Percentiles rank a stretch among this genome's conserved stretches.
phyloP scores from a whole-genome alignment of 2,888 invertebrate genomes.

The Cerastoderma edule region DNA sequence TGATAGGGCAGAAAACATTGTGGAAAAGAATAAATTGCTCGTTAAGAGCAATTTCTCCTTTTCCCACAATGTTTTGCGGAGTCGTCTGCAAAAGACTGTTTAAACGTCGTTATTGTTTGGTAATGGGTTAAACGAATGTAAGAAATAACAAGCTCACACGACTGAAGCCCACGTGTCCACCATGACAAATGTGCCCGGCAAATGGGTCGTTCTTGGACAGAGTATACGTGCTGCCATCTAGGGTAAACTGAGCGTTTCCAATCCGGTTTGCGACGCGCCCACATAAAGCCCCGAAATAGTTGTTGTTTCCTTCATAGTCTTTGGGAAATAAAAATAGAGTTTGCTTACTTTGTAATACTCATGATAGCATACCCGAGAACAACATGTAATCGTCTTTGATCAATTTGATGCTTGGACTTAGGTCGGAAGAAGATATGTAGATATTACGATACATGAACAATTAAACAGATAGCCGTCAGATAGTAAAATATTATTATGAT shows the following conservation, averaged over 20 bases:
- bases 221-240: conserved; percentile 37
- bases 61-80: not conserved
- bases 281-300: conserved; percentile 53
- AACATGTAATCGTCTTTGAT: not conserved
- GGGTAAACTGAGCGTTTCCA: conserved; percentile 36
- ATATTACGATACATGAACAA: not conserved
- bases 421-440: too few relatives aligned
- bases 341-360: not conserved
- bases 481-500: too few relatives aligned
- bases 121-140: not conserved
- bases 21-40: not conserved
- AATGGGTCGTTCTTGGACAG: conserved; percentile 48
- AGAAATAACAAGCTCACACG: conserved; percentile 28
- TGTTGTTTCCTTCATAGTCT: conserved; percentile 55
- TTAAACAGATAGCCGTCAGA: too few relatives aligned
- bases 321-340: too few relatives aligned
- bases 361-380: not conserved
- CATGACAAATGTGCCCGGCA: conserved; percentile 46
- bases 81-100: not conserved
- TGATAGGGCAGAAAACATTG: not conserved
- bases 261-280: conserved; percentile 54
- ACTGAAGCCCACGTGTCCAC: conserved; percentile 47
- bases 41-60: not conserved
- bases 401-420: too few relatives aligned
- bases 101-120: not conserved